Base-by-base conservation (phyloP, 2,797 vertebrate species). In the Loriculus beryllinus region DNA sequence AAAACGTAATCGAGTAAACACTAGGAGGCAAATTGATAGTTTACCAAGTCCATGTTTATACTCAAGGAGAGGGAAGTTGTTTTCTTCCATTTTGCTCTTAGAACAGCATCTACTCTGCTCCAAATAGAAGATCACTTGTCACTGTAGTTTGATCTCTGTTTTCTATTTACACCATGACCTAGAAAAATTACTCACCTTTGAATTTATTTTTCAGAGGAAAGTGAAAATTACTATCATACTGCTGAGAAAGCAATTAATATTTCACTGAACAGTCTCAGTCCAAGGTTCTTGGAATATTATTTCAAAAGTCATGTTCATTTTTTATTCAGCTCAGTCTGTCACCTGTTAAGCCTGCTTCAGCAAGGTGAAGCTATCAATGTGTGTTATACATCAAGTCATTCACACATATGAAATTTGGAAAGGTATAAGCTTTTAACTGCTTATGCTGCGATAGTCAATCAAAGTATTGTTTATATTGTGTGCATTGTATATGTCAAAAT, bases 81-180 rank as follows among this genome's bases (percentile, higher is more conserved):
- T 95, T 63, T 76, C 40, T 92, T 80, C 65, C 31, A 45, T 56
- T 72, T 59, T 45, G n/a, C 4, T 56, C 70, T 65, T 80, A 31
- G 45, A 86, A 65, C 12, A 33, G 19, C 49, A 82, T 51, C 56
- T 81, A 17, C 29, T 69, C 39, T 92, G 16, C n/a, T 77, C 47
- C 92, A 49, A 89, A 88, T 48, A 78, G 29, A 74, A 68, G 62
- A 65, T 82, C 62, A 19, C 48, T 86, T 85, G 60, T 64, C 48
- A 52, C 31, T 92, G 28, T 28, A 63, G 72, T 77, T 69, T 76
- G 60, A 92, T 89, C 89, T 77, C 70, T 87, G 29, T 39, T 95
- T 95, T 92, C 71, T 82, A 5, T 82, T 96, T 92, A 86, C 95
- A 89, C 22, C 7, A 31, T 64, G 26, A 87, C n/a, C 37, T 43